Percentiles rank a stretch among this genome's conserved stretches.
These are phyloP conservation scores for Tipula lateralis DNA, from an alignment of 2,888 invertebrate species.

Conservation along the genomic window DNA sequence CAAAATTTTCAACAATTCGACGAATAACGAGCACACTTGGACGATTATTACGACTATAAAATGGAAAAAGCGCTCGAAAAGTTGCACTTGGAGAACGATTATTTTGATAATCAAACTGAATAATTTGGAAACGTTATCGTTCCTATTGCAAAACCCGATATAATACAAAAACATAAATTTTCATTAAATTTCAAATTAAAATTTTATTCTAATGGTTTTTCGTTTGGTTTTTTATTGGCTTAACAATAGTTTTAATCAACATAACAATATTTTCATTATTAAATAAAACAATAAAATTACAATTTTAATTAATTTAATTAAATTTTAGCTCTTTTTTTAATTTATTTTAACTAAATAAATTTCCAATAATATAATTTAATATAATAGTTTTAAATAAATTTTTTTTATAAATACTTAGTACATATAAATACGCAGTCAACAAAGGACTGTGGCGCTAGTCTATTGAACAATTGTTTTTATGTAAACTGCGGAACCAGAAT, in stretches of 20 bases:
- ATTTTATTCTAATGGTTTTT: background rate
- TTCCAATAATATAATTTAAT: background rate
- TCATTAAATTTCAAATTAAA: background rate
- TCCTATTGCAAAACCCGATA: too few relatives aligned
- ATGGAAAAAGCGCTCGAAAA: too few relatives aligned
- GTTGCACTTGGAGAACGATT: too few relatives aligned
- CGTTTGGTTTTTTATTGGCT: background rate
- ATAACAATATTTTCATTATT: background rate
- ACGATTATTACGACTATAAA: too few relatives aligned
- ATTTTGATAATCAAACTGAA: too few relatives aligned
- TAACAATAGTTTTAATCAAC: background rate
- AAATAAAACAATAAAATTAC: conserved; percentile 7
- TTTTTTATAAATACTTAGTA: background rate
- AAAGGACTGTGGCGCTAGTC: background rate
- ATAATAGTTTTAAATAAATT: background rate
- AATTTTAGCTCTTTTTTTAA: background rate
- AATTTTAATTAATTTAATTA: background rate
- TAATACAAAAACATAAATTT: background rate
- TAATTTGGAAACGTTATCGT: too few relatives aligned
- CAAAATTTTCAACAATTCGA: too few relatives aligned
- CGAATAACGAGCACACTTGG: too few relatives aligned
- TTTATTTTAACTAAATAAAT: background rate
- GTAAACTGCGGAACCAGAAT: background rate
- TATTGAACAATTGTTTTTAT: background rate
- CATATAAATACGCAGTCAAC: background rate